These are phyloP conservation scores for Pararge aegeria DNA, from an alignment of 1,140 invertebrate species.

Conservation along the genomic window DNA sequence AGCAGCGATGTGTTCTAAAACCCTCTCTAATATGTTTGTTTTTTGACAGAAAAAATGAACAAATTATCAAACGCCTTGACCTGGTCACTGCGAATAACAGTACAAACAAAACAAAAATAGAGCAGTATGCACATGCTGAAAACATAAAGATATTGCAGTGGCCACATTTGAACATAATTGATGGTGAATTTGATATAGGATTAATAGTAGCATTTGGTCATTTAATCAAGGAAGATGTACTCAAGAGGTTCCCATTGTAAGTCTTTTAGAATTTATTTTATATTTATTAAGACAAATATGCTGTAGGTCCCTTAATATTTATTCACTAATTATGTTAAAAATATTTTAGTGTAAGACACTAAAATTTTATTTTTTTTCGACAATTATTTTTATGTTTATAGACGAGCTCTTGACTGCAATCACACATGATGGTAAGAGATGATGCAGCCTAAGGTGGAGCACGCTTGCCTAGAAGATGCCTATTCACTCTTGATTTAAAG, in stretches of 20 bases:
- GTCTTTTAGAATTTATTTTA: constrained; percentile 30
- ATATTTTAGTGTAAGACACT: too few species aligned
- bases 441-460: too few species aligned
- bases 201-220: constrained; percentile 72
- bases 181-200: constrained; percentile 61
- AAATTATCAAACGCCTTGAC: constrained; percentile 48
- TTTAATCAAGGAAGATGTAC: constrained; percentile 59
- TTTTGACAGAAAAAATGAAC: constrained; percentile 48
- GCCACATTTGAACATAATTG: constrained; percentile 49
- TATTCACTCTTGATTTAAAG: too few species aligned
- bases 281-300: too few species aligned
- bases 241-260: constrained; percentile 68
- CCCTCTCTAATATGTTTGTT: background rate
- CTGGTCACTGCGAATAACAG: constrained; percentile 56
- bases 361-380: too few species aligned
- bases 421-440: too few species aligned
- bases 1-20: too few species aligned
- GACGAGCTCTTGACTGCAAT: too few species aligned
- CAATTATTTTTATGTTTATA: too few species aligned
- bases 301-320: too few species aligned
- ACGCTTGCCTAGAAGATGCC: too few species aligned
- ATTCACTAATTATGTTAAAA: too few species aligned
- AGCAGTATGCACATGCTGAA: constrained; percentile 58
- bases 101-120: constrained; percentile 52
- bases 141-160: constrained; percentile 56